Percentiles rank a stretch among this genome's conserved stretches.
These are phyloP conservation scores for Papilio polyxenes DNA, from an alignment of 1,140 invertebrate species.

Conservation along the genomic window DNA sequence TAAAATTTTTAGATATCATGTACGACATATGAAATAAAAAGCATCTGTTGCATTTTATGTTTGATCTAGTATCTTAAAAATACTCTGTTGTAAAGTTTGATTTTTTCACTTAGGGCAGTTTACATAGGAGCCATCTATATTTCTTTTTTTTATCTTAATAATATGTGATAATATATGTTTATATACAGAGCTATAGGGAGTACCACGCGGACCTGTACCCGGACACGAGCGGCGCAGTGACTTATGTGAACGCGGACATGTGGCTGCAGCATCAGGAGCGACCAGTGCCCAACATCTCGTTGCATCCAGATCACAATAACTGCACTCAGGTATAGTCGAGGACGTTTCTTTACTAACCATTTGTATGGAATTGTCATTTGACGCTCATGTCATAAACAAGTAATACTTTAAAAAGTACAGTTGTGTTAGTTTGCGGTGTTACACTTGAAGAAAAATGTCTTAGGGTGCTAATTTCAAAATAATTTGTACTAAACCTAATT, in stretches of 20 bases:
- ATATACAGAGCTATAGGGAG: constrained; percentile 91
- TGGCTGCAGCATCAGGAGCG: constrained; percentile 89
- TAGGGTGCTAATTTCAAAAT: too few relatives aligned
- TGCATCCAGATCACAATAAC: constrained; percentile 85
- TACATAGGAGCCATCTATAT: too few relatives aligned
- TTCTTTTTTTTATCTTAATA: constrained; percentile 36
- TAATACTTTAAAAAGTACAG: neutral
- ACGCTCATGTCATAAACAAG: too few relatives aligned
- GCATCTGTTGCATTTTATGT: too few relatives aligned
- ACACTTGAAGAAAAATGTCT: neutral
- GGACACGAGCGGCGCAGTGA: constrained; percentile 89
- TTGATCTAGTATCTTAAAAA: too few relatives aligned
- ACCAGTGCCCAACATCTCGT: constrained; percentile 87
- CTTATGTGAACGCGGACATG: constrained; percentile 87
- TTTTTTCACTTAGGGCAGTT: too few relatives aligned
- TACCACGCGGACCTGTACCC: constrained; percentile 97
- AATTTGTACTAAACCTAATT: too few relatives aligned
- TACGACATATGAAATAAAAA: too few relatives aligned
- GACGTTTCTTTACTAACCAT: too few relatives aligned
- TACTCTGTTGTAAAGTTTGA: too few relatives aligned
- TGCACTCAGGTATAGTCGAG: constrained; percentile 57
- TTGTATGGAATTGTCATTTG: too few relatives aligned
- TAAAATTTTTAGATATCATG: too few relatives aligned
- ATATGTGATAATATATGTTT: neutral
- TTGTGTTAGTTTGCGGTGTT: neutral